phyloP scores from a whole-genome alignment of 2,888 invertebrate genomes.

The Venusia cambrica region DNA sequence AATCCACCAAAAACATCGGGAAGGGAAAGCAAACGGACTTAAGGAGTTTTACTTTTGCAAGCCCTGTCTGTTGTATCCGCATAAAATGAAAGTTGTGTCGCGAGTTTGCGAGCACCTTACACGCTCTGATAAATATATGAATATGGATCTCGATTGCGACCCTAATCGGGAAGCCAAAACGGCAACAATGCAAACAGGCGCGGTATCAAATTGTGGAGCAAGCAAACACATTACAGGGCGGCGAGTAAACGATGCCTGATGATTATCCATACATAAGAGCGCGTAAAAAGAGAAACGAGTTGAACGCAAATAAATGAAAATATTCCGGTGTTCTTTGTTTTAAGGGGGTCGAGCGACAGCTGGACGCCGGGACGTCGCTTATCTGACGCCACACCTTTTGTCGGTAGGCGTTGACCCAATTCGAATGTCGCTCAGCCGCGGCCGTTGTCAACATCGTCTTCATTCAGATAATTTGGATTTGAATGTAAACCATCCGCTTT shows the following conservation, averaged over 20 bases:
- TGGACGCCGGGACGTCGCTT: constrained; percentile 72
- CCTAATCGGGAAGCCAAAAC: constrained; percentile 77
- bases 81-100: constrained; percentile 75
- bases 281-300: constrained; percentile 51
- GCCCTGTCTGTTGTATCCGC: constrained; percentile 56
- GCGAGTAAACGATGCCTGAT: constrained; percentile 68
- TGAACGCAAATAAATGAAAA: constrained; percentile 67
- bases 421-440: constrained; percentile 61
- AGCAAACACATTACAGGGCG: constrained; percentile 76
- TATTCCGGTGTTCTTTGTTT: constrained; percentile 74
- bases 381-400: constrained; percentile 78
- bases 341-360: constrained; percentile 61
- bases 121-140: constrained; percentile 78
- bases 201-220: constrained; percentile 74
- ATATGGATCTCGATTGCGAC: constrained; percentile 74
- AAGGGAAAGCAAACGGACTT: constrained; percentile 51
- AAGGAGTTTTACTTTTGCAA: constrained; percentile 50
- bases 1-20: constrained; percentile 42
- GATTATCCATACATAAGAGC: constrained; percentile 67
- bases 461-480: constrained; percentile 50
- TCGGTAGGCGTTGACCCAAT: constrained; percentile 76
- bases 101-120: no score
- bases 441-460: constrained; percentile 58
- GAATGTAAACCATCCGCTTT: constrained; percentile 33
- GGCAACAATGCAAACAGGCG: constrained; percentile 76